phyloP scores from a whole-genome alignment of 2,113 vertebrate species.

The Chamaea fasciata region DNA sequence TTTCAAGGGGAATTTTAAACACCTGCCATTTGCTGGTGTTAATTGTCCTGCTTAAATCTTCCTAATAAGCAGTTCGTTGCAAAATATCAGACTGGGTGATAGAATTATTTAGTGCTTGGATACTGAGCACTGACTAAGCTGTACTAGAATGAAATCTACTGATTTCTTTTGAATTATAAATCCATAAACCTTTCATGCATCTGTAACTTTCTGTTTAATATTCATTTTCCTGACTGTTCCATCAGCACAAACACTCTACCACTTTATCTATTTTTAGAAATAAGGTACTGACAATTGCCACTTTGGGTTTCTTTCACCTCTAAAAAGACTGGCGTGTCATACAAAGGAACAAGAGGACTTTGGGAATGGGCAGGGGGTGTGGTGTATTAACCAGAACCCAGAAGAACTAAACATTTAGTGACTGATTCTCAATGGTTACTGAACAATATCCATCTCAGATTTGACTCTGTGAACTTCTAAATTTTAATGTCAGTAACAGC shows the following conservation, averaged over 20 bases:
- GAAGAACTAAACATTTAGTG: not conserved
- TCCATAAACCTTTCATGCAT: not conserved
- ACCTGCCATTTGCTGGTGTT: not conserved
- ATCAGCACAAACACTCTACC: not conserved
- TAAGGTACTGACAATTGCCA: not conserved
- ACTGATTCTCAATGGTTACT: not conserved
- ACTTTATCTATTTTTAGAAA: not conserved
- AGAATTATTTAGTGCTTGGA: not conserved
- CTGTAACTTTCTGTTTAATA: not conserved
- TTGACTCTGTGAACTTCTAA: not conserved
- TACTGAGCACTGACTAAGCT: not conserved
- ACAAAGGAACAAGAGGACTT: not conserved
- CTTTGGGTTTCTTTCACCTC: not conserved
- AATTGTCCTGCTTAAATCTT: not conserved
- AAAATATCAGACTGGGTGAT: not conserved
- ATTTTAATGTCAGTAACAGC: not conserved
- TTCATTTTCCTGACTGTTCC: not conserved
- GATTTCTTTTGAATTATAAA: not conserved
- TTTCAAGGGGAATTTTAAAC: not conserved
- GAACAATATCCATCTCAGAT: not conserved
- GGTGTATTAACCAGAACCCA: not conserved
- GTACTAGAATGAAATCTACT: not conserved
- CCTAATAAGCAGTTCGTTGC: not conserved
- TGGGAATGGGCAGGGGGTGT: rapidly evolving
- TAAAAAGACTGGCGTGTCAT: not conserved